phyloP scores from a whole-genome alignment of 2,888 invertebrate species.

The Neoitamus cyanurus region DNA sequence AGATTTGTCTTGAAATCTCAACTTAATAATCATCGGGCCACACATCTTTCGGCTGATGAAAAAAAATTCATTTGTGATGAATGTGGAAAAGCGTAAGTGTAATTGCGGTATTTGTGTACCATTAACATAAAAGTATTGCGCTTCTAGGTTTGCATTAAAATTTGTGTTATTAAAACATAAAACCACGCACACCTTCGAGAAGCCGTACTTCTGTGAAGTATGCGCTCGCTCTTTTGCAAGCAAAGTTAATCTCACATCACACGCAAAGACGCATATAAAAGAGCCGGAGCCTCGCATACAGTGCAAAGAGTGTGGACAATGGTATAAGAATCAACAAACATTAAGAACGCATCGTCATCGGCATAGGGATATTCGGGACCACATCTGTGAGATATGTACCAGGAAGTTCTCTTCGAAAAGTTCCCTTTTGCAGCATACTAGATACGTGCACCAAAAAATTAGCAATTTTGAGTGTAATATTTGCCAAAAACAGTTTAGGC shows the following conservation, averaged over 20 bases:
- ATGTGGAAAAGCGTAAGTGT: conserved; percentile 53
- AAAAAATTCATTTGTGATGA: conserved; percentile 53
- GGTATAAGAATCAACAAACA: conserved; percentile 53
- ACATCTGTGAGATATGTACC: conserved; percentile 49
- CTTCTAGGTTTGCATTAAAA: conserved; percentile 52
- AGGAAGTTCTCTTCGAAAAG: conserved; percentile 49
- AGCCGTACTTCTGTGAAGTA: conserved; percentile 52
- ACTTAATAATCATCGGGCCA: conserved; percentile 52
- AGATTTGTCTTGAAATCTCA: conserved; percentile 53
- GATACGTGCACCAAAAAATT: conserved; percentile 51
- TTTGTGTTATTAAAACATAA: conserved; percentile 52
- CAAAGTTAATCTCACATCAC: conserved; percentile 44
- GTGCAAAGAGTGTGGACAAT: conserved; percentile 49
- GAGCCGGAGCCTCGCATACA: conserved; percentile 46
- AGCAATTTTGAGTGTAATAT: conserved; percentile 50
- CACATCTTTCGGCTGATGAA: conserved; percentile 51
- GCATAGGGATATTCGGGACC: conserved; percentile 48
- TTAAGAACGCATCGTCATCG: conserved; percentile 50
- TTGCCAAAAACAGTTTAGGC: conserved; percentile 50
- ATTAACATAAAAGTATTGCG: neutral
- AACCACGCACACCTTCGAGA: conserved; percentile 49
- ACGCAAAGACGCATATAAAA: conserved; percentile 45
- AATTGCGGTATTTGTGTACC: neutral
- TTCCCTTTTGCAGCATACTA: conserved; percentile 50
- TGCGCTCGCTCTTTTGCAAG: conserved; percentile 52